These are phyloP conservation scores for Plectropomus leopardus DNA, from an alignment of 2,113 vertebrate genomes.

Conservation along the genomic window DNA sequence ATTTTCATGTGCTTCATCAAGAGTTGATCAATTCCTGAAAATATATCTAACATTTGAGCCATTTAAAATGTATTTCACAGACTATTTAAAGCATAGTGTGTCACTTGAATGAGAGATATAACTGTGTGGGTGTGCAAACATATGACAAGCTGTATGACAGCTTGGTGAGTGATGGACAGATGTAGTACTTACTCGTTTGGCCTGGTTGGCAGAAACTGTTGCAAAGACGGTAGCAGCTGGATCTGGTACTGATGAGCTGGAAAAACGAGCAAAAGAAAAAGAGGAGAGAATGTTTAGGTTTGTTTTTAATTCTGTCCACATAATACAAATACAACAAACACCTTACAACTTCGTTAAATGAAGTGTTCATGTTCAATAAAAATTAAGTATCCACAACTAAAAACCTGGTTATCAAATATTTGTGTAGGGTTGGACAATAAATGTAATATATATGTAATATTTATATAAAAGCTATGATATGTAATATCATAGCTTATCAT, in stretches of 20 bases:
- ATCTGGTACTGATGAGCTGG: slow-evolving; percentile 85
- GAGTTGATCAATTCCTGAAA: background rate
- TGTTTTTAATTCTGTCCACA: too few species aligned
- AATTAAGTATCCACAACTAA: background rate
- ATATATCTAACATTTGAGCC: background rate
- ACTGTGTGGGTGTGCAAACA: background rate
- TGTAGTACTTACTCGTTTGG: slow-evolving; percentile 80
- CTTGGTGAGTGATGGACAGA: background rate
- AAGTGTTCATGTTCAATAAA: background rate
- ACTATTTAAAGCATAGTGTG: background rate
- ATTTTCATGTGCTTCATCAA: background rate
- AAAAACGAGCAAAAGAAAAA: slow-evolving; percentile 8
- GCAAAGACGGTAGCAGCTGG: slow-evolving; percentile 86
- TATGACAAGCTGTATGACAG: background rate
- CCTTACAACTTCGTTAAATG: background rate
- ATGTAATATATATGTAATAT: too few species aligned
- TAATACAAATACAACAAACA: background rate
- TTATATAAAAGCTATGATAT: too few species aligned
- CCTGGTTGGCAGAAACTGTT: slow-evolving; percentile 85
- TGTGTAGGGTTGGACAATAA: background rate
- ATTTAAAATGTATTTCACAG: background rate
- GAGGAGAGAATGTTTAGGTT: background rate
- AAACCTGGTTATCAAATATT: background rate
- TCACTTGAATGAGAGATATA: background rate
- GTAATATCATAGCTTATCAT: background rate